These are phyloP conservation scores for Calosoma granatense DNA, from an alignment of 1,140 invertebrate genomes.

Conservation along the genomic window DNA sequence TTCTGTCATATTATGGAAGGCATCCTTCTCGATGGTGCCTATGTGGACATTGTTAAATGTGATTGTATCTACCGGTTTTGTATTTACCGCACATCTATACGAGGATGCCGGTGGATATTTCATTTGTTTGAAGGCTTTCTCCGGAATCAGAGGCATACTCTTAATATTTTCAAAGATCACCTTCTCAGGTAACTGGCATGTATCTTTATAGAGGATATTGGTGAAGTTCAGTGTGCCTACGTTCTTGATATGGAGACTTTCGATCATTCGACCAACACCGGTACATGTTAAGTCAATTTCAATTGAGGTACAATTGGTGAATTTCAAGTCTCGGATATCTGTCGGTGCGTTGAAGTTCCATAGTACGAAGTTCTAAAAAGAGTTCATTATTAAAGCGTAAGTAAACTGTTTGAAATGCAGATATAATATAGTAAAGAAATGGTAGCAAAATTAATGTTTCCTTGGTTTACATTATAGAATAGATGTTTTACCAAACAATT, in stretches of 20 bases:
- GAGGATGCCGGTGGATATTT: background rate
- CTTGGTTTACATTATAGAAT: no score
- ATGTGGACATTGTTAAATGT: background rate
- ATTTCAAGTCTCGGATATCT: background rate
- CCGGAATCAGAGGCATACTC: background rate
- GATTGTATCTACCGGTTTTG: background rate
- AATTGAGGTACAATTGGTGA: background rate
- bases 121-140: background rate
- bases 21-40: background rate
- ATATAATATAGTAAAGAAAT: no score
- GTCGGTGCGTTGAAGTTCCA: background rate
- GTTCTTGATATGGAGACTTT: background rate
- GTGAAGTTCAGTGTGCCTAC: background rate
- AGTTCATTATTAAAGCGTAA: no score
- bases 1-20: background rate
- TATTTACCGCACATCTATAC: background rate
- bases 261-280: background rate
- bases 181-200: background rate
- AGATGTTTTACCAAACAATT: no score
- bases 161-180: background rate
- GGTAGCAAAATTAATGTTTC: no score
- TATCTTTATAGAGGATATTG: background rate
- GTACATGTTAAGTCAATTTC: background rate
- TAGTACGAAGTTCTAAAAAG: no score
- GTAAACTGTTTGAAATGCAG: no score